Conservation (phyloP, 2,888 invertebrate species). For the Ephialtes manifestator region DNA sequence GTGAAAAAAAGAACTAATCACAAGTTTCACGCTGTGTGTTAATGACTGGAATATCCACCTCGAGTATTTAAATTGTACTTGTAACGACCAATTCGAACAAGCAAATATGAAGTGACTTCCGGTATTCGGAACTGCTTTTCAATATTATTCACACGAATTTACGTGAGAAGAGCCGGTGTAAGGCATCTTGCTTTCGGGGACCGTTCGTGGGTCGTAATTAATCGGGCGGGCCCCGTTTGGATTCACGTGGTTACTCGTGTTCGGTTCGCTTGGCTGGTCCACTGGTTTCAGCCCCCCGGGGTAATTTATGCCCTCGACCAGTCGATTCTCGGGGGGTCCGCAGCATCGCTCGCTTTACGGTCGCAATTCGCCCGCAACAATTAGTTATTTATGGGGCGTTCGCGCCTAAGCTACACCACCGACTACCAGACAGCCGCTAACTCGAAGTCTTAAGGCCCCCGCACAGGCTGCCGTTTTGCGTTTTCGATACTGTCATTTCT, state of each 20-base stretch:
- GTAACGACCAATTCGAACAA: neutral
- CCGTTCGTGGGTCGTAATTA: constrained; percentile 50
- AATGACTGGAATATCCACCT: constrained; percentile 35
- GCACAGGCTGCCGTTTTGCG: constrained; percentile 22
- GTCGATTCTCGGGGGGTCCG: constrained; percentile 76
- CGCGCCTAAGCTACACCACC: constrained; percentile 65
- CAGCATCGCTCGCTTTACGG: constrained; percentile 65
- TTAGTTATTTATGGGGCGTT: constrained; percentile 79
- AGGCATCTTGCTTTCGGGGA: constrained; percentile 17
- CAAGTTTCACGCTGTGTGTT: constrained; percentile 39
- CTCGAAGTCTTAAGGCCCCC: constrained; percentile 31
- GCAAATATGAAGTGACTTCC: constrained; percentile 1
- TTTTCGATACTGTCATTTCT: neutral
- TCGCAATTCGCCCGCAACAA: constrained; percentile 74
- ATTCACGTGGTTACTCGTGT: constrained; percentile 15
- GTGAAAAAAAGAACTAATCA: constrained; percentile 11
- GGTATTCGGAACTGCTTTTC: constrained; percentile 20
- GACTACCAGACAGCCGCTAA: constrained; percentile 68
- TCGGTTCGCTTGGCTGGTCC: constrained; percentile 5
- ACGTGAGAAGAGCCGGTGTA: neutral
- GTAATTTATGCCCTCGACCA: constrained; percentile 79
- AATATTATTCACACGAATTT: constrained; percentile 20
- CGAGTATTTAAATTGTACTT: constrained; percentile 1
- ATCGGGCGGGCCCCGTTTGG: constrained; percentile 31
- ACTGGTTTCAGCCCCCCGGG: constrained; percentile 57